Evolutionary conservation across 2,113 vertebrate species (phyloP).

Genomic region (Tringa solitaria): DNA sequence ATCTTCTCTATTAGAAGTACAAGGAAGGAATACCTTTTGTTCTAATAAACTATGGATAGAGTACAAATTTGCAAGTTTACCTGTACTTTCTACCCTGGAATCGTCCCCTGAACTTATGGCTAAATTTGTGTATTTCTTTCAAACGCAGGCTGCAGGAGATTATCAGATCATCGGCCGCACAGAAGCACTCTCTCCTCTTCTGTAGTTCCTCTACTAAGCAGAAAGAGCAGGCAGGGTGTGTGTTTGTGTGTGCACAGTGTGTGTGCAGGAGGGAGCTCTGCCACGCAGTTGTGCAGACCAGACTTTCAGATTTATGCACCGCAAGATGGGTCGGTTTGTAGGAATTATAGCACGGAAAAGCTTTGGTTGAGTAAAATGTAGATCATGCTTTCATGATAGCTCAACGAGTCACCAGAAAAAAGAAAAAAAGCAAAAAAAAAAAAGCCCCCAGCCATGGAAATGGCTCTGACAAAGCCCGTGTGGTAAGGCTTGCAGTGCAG

Average conservation of each 20-base stretch:
- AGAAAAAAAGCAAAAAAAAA: neutral
- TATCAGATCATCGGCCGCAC: fast-evolving
- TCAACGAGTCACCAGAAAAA: neutral
- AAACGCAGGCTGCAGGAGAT: neutral
- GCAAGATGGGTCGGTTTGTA: neutral
- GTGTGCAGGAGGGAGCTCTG: neutral
- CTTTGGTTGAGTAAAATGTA: neutral
- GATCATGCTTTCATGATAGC: neutral
- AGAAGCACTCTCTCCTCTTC: neutral
- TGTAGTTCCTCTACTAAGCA: neutral
- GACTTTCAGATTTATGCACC: neutral
- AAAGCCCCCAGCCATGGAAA: neutral
- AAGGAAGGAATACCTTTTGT: neutral
- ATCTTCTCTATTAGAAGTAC: neutral
- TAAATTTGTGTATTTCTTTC: neutral
- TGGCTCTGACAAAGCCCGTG: neutral
- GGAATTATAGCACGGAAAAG: neutral
- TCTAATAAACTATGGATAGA: neutral
- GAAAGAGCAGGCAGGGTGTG: neutral
- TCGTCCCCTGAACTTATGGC: neutral
- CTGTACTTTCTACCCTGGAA: neutral
- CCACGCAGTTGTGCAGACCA: neutral
- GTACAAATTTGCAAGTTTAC: neutral
- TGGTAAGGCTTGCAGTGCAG: neutral
- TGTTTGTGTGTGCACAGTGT: fast-evolving